Evolutionary conservation across 2,797 vertebrate genomes (phyloP), one percentile per base, ranked within the genome.

Genomic region (Phalloptychus januarius): DNA sequence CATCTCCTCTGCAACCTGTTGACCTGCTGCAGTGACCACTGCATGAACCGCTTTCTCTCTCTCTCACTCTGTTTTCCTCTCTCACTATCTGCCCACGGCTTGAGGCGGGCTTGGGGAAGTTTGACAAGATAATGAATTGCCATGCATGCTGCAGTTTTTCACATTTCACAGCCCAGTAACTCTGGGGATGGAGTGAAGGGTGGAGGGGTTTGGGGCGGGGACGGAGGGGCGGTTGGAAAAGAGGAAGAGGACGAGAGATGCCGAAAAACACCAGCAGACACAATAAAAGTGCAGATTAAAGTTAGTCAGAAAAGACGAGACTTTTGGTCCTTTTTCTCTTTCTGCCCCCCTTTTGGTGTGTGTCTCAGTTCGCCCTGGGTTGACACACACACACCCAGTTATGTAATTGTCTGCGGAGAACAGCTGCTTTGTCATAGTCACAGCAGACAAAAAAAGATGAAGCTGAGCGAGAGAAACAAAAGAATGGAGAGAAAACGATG

Each of bases 101-200:
- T 28, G 74, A 90, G 85, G 81, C 90, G 79, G 86, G 87, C 93
- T 88, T 79, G 84, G 83, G 87, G 91, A 93, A 91, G 88, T 95
- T 94, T 94, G 94, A 95, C 94, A 95, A 93, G 94, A 94, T 95
- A 95, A 95, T 94, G 91, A 94, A 95, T 94, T 89, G 86, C 93
- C 80, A 91, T 91, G 92, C 93, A 92, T 90, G 91, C 90, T 93
- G 91, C 92, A 92, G 91, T 94, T 92, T 95, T 94, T 93, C 89
- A 90, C 92, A 94, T 95, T 95, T 95, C 92, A 95, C 93, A 92
- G 92, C 91, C 92, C 90, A 93, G 90, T 95, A 93, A 93, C 88
- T 93, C 92, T 91, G 87, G 69, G 72, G 73, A 82, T 72, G 84
- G 74, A 82, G 63, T 75, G 72, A 18, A 71, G 78, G 77, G 72